Evolutionary conservation across 1,140 invertebrate genomes (phyloP).

Genomic region (Potamilus streckersoni): DNA sequence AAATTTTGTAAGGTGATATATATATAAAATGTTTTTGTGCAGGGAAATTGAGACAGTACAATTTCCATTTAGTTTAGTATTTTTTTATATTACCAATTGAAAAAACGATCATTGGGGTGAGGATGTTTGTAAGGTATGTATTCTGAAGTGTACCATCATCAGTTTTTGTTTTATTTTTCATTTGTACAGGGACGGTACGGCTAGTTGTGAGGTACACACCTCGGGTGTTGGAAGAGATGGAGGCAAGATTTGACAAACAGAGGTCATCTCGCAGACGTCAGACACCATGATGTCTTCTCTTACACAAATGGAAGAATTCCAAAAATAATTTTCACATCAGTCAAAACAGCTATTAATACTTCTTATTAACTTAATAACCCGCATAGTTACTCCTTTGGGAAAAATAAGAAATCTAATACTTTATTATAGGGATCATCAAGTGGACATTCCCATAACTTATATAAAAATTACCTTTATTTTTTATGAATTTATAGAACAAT

Average conservation of each 20-base stretch:
- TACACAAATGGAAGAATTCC: no score
- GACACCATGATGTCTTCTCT: slow-evolving; percentile 28
- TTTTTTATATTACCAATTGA: background rate
- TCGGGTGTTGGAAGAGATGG: slow-evolving; percentile 99
- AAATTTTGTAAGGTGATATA: background rate
- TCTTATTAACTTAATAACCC: no score
- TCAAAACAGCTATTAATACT: no score
- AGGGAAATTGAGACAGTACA: background rate
- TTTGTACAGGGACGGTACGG: slow-evolving; percentile 82
- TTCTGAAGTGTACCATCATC: background rate
- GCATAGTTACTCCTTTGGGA: no score
- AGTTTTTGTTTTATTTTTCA: background rate
- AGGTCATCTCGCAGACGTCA: slow-evolving; percentile 46
- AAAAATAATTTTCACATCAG: no score
- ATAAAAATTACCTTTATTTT: no score
- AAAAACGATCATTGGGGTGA: no score
- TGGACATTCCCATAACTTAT: no score
- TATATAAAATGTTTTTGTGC: background rate
- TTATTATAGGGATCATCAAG: no score
- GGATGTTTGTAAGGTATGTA: background rate
- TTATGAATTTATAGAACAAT: no score
- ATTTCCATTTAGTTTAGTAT: no score
- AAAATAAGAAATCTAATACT: no score
- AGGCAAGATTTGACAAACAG: slow-evolving; percentile 98
- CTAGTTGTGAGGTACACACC: slow-evolving; percentile 98